Base-by-base conservation (phyloP, 2,888 invertebrate genomes). In the Hypena proboscidalis region DNA sequence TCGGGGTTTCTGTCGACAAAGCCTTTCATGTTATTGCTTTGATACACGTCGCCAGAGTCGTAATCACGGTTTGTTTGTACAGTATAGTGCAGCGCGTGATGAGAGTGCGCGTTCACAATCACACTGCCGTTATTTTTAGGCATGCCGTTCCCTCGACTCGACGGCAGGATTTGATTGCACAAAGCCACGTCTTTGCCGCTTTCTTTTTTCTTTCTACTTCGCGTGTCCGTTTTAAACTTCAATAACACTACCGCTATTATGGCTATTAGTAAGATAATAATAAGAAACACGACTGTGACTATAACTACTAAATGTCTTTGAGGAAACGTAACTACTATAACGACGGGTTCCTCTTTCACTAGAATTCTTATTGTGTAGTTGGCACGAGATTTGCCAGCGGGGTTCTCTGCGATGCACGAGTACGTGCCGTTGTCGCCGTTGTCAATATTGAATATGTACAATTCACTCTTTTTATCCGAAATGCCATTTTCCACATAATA, bases 371-470 rank as follows among this genome's bases (percentile, higher is more conserved):
- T 92, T 1, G 97, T 97, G 65, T 96, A 96, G 80, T 97, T 97
- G 44, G 95, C 94, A 58, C 93, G 94, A 0, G 94, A 92, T 43
- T 92, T 93, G 7, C 97, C 97, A 0, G 97, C 97, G 8, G 94
- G 93, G 77, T 97, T 97, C 72, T 96, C 96, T 0, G 97, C 97
- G 7, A 95, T 92, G 79, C 97, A 98, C 2, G 95, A 93, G 76
- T 96, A 97, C 4, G 95, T 96, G 3, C 97, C 97, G 70, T 97
- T 97, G 74, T 97, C 96, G 55, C 95, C 95, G 22, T 92, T 92
- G 19, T 94, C 94, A 11, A 95, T 94, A 75, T 95, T 95, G 70
- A 94, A 94, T 66, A 97, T 95, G 70, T 95, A 94, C 42, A 97
- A 91, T 81, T 96, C 95, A 70, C 95, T 95, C 58, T 93, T 93